A percentile compares a stretch with the other conserved stretches of the same genome.
These are phyloP conservation scores for Eupelmus urozonus DNA, from an alignment of 2,888 invertebrate genomes.

Conservation along the genomic window DNA sequence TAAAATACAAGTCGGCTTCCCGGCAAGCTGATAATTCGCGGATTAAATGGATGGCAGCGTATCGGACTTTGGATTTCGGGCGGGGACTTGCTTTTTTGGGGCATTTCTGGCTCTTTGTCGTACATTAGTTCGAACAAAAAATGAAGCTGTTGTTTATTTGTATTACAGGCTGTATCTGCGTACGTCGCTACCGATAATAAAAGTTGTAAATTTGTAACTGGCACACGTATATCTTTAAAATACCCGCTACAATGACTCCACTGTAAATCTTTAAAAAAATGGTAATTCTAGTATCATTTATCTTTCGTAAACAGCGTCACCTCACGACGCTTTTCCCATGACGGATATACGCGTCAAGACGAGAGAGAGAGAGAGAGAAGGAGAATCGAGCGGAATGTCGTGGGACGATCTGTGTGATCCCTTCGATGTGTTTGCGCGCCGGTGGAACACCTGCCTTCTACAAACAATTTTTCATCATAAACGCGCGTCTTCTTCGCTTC, in stretches of 20 bases:
- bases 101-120: no score
- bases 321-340: constrained; percentile 60
- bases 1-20: constrained; percentile 33
- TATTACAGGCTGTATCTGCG: no score
- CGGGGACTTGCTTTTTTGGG: no score
- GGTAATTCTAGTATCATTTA: constrained; percentile 10
- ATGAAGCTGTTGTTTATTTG: no score
- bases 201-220: no score
- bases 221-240: no score
- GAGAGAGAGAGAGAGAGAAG: neutral
- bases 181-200: no score
- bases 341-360: constrained; percentile 61
- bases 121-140: no score
- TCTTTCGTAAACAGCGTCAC: neutral
- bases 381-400: constrained; percentile 59
- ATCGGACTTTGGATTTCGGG: neutral
- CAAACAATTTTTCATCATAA: constrained; percentile 69
- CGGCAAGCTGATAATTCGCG: constrained; percentile 22
- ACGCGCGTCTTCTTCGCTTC: constrained; percentile 1
- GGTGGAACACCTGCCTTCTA: constrained; percentile 67
- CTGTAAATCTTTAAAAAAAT: neutral
- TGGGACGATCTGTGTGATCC: constrained; percentile 55
- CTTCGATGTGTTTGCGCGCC: constrained; percentile 62
- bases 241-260: no score
- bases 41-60: constrained; percentile 8